A percentile compares a stretch with the other conserved stretches of the same genome.
These are phyloP conservation scores for Netelia inedita DNA, from an alignment of 2,888 invertebrate species.

Conservation along the genomic window DNA sequence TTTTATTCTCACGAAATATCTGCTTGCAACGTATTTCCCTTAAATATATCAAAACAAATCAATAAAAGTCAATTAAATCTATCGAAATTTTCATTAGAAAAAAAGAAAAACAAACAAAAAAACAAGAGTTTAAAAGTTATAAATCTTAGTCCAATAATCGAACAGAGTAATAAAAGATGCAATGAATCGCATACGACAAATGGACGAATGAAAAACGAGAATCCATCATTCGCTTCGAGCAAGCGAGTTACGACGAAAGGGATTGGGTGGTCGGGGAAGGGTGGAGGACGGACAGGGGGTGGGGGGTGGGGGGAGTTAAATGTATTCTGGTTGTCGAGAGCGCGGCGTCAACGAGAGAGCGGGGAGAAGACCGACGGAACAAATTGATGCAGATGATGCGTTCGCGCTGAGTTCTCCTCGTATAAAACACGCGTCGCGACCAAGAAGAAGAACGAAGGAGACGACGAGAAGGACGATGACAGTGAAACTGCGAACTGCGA, in stretches of 20 bases:
- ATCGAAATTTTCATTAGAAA: too few relatives aligned
- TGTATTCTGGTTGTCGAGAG: constrained; percentile 36
- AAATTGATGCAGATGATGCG: constrained; percentile 79
- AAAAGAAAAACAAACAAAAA: too few relatives aligned
- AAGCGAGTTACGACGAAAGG: not conserved
- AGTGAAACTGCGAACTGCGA: too few relatives aligned
- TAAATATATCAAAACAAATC: too few relatives aligned
- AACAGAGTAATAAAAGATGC: too few relatives aligned
- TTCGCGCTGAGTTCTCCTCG: constrained; percentile 37
- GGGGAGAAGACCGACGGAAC: constrained; percentile 73
- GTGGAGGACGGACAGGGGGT: constrained; percentile 4
- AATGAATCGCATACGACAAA: constrained; percentile 1
- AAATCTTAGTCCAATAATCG: too few relatives aligned
- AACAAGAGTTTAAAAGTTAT: too few relatives aligned
- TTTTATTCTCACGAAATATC: too few relatives aligned
- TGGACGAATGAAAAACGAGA: not conserved
- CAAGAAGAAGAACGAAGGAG: not conserved
- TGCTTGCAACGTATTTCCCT: too few relatives aligned
- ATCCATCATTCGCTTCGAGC: constrained; percentile 3
- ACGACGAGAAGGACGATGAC: not conserved
- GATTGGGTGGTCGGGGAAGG: not conserved
- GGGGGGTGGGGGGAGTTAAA: not conserved
- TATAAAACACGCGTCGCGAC: constrained; percentile 15
- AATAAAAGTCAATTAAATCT: too few relatives aligned
- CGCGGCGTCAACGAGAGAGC: too few relatives aligned